Conservation (phyloP, 2,888 invertebrate genomes). For the Archips crataeganus region DNA sequence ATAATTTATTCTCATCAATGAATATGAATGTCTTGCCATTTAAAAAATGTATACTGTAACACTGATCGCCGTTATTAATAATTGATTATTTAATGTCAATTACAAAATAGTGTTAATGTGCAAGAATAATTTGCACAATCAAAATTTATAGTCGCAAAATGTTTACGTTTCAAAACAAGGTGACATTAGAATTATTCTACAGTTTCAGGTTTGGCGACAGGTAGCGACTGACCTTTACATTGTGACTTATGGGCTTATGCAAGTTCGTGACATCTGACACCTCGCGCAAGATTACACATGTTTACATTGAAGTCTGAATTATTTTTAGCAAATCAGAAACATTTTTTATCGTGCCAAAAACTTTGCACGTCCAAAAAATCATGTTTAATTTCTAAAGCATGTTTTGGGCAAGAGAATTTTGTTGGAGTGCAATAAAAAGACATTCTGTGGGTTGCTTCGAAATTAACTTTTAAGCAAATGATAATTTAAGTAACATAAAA, state of each 20-base stretch:
- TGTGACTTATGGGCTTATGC: conserved; percentile 15
- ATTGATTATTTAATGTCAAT: neutral
- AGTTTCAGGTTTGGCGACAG: conserved; percentile 1
- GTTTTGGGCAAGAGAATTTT: neutral
- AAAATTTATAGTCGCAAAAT: neutral
- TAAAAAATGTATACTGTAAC: neutral
- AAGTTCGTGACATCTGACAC: conserved; percentile 17
- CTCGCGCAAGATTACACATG: neutral
- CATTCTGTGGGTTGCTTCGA: too few relatives aligned
- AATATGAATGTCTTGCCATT: neutral
- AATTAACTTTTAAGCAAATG: too few relatives aligned
- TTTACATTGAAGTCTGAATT: neutral
- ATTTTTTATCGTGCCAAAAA: too few relatives aligned
- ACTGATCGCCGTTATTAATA: neutral
- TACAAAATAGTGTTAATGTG: neutral
- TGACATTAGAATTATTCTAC: conserved; percentile 11
- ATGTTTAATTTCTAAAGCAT: too few relatives aligned
- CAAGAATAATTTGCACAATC: neutral
- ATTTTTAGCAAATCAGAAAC: too few relatives aligned
- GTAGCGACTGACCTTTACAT: conserved; percentile 15
- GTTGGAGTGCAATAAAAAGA: too few relatives aligned
- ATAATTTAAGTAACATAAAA: too few relatives aligned
- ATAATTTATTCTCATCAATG: neutral
- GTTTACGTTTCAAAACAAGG: conserved; percentile 29
- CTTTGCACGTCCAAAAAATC: neutral